Evolutionary conservation across 2,888 invertebrate species (phyloP).

Genomic region (Brachypalpus laphriformis): DNA sequence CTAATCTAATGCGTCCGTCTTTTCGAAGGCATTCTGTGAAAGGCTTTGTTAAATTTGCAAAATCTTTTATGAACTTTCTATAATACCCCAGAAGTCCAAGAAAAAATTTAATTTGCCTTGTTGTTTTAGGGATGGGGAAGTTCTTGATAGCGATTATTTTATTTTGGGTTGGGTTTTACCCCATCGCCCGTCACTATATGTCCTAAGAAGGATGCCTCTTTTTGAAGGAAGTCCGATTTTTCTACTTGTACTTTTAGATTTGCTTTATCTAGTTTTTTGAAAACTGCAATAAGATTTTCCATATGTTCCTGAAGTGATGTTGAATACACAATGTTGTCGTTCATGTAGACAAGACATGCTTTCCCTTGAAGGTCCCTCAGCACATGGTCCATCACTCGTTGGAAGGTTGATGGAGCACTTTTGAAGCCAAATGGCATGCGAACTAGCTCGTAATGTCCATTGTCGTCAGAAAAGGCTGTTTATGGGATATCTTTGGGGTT

Average conservation of each 20-base stretch:
- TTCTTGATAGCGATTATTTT: neutral
- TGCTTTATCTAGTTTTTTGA: neutral
- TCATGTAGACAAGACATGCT: slow-evolving; percentile 68
- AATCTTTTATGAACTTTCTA: too few relatives aligned
- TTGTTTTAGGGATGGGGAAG: too few relatives aligned
- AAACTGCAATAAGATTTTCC: neutral
- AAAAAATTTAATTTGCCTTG: too few relatives aligned
- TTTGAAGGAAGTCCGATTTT: neutral
- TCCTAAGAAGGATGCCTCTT: neutral
- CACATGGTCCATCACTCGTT: slow-evolving; percentile 74
- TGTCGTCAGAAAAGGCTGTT: slow-evolving; percentile 12
- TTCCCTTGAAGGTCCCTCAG: slow-evolving; percentile 73
- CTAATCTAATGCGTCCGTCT: too few relatives aligned
- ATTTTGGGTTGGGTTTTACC: neutral
- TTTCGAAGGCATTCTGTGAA: too few relatives aligned
- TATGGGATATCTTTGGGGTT: slow-evolving; percentile 4
- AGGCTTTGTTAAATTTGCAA: too few relatives aligned
- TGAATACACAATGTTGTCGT: slow-evolving; percentile 30
- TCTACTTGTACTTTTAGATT: slow-evolving; percentile 2
- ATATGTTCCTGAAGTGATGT: slow-evolving; percentile 47
- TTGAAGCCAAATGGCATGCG: slow-evolving; percentile 18
- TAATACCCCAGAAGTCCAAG: too few relatives aligned
- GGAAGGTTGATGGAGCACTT: too few relatives aligned
- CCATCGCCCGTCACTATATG: neutral
- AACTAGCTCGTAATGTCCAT: slow-evolving; percentile 14